A percentile compares a stretch with the other conserved stretches of the same genome.
phyloP scores from a whole-genome alignment of 2,888 invertebrate species.

The Seira musarum region DNA sequence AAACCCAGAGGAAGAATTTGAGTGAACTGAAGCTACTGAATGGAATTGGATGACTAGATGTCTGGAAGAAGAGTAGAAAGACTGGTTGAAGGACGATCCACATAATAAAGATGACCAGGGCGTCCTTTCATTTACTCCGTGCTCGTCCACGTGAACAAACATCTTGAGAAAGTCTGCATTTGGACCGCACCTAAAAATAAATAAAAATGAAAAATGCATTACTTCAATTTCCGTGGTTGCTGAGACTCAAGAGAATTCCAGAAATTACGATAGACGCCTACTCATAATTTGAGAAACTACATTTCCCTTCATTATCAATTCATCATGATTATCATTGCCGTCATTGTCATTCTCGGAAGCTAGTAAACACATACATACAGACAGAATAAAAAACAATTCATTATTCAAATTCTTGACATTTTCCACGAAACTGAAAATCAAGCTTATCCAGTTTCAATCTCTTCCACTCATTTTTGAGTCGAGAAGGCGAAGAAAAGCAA shows the following conservation, averaged over 20 bases:
- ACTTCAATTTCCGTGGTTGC: too few relatives aligned
- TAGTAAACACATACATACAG: too few relatives aligned
- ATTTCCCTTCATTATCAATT: not conserved
- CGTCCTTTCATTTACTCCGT: conserved; percentile 82
- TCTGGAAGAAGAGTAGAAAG: conserved; percentile 83
- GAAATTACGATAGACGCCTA: too few relatives aligned
- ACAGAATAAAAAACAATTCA: too few relatives aligned
- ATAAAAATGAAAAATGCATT: conserved; percentile 12
- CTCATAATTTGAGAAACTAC: too few relatives aligned
- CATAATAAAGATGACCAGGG: conserved; percentile 83
- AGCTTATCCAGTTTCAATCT: not conserved
- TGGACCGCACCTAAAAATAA: conserved; percentile 80
- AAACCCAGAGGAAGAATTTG: conserved; percentile 15
- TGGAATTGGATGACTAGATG: conserved; percentile 85
- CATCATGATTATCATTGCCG: conserved; percentile 9
- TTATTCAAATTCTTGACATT: too few relatives aligned
- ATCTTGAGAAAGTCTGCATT: conserved; percentile 86
- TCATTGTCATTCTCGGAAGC: too few relatives aligned
- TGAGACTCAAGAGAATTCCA: too few relatives aligned
- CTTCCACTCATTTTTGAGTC: too few relatives aligned
- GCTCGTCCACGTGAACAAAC: conserved; percentile 81
- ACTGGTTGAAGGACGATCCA: conserved; percentile 80
- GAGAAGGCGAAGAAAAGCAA: not conserved
- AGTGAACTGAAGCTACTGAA: conserved; percentile 70
- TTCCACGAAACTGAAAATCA: not conserved